Percentiles rank a stretch among this genome's conserved stretches.
Evolutionary conservation across 2,113 vertebrate genomes (phyloP).

Genomic region (Dipodomys ordii): DNA sequence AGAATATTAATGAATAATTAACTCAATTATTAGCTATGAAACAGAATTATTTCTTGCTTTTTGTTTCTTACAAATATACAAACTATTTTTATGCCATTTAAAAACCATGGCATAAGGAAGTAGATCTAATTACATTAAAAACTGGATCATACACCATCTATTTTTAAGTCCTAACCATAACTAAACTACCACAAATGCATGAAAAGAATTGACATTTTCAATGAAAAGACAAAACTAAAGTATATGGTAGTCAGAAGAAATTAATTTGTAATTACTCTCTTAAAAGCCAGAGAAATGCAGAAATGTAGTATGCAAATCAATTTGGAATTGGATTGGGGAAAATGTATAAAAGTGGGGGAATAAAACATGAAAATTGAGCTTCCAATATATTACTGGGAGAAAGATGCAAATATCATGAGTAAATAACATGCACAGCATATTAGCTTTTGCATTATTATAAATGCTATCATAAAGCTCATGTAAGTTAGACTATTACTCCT

Average conservation of each 20-base stretch:
- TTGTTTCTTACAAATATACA: slow-evolving; percentile 24
- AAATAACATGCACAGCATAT: neutral
- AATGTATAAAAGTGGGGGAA: neutral
- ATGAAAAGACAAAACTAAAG: slow-evolving; percentile 37
- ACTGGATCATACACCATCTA: neutral
- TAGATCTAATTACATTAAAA: neutral
- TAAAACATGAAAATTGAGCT: slow-evolving; percentile 9
- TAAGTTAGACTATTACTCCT: neutral
- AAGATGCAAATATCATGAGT: neutral
- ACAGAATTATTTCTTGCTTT: neutral
- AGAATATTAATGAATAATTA: slow-evolving; percentile 38
- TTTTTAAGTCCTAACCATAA: slow-evolving; percentile 6
- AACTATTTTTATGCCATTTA: neutral
- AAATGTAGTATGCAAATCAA: neutral
- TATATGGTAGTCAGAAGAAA: slow-evolving; percentile 11
- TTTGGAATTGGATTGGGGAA: slow-evolving; percentile 42
- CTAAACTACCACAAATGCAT: slow-evolving; percentile 28
- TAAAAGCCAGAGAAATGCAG: neutral
- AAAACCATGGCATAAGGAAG: neutral
- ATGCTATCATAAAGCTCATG: neutral
- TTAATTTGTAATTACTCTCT: slow-evolving; percentile 22
- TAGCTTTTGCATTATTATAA: neutral
- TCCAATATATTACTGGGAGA: neutral
- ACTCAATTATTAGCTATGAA: slow-evolving; percentile 34
- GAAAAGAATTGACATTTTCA: neutral